Conservation (phyloP, 2,888 invertebrate species). For the Aporophyla lueneburgensis region DNA sequence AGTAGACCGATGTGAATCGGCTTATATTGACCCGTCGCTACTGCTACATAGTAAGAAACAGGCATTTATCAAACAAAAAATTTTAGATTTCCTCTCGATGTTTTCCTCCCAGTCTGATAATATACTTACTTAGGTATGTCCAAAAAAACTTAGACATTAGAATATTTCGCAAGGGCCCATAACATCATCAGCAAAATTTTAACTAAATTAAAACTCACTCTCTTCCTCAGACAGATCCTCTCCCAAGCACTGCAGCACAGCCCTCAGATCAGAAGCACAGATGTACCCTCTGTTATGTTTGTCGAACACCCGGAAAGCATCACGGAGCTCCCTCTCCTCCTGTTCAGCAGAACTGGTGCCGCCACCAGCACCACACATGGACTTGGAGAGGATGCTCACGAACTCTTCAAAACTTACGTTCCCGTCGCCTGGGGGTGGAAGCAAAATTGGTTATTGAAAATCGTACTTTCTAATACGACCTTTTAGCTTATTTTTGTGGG, state of each 20-base stretch:
- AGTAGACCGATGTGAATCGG: too few relatives aligned
- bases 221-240: constrained; percentile 97
- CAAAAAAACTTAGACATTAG: not conserved
- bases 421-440: constrained; percentile 93
- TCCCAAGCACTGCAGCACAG: constrained; percentile 96
- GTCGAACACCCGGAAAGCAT: constrained; percentile 97
- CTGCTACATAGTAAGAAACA: too few relatives aligned
- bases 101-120: not conserved
- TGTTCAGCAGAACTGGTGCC: constrained; percentile 93
- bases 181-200: not conserved
- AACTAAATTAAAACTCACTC: constrained; percentile 90
- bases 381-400: constrained; percentile 95
- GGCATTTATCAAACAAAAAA: too few relatives aligned
- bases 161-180: not conserved
- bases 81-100: not conserved
- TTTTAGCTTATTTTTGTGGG: too few relatives aligned
- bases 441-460: not conserved
- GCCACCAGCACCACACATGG: constrained; percentile 92
- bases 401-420: constrained; percentile 97
- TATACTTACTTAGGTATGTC: not conserved
- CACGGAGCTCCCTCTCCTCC: constrained; percentile 95
- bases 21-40: too few relatives aligned
- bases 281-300: constrained; percentile 98
- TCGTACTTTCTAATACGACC: not conserved
- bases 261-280: constrained; percentile 96